Evolutionary conservation across 2,888 invertebrate genomes (phyloP).

Genomic region (Lacanobia oleracea): DNA sequence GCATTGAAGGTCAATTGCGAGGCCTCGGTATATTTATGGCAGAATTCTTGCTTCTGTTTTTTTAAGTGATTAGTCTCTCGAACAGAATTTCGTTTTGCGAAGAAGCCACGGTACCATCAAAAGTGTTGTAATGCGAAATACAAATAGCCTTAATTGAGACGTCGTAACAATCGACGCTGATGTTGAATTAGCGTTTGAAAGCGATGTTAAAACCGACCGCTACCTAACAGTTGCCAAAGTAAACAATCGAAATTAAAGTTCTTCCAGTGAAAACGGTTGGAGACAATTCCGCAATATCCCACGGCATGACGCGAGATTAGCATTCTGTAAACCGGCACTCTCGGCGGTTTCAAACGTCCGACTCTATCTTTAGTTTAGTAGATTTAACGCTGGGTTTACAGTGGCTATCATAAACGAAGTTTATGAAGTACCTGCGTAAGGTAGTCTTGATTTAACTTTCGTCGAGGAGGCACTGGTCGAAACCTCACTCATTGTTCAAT

Average conservation of each 20-base stretch:
- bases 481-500: constrained; percentile 36
- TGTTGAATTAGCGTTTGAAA: constrained; percentile 68
- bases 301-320: constrained; percentile 67
- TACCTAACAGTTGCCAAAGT: constrained; percentile 68
- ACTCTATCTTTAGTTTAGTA: constrained; percentile 47
- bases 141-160: constrained; percentile 74
- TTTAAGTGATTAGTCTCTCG: constrained; percentile 28
- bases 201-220: constrained; percentile 62
- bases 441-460: constrained; percentile 38
- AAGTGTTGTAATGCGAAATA: constrained; percentile 62
- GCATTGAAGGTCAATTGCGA: constrained; percentile 38
- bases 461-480: constrained; percentile 15
- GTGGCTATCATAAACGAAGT: constrained; percentile 25
- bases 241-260: constrained; percentile 75
- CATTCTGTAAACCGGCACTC: constrained; percentile 67
- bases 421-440: constrained; percentile 34
- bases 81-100: constrained; percentile 19
- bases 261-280: constrained; percentile 62
- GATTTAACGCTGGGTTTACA: constrained; percentile 37
- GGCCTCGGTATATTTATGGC: constrained; percentile 27
- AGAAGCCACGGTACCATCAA: constrained; percentile 47
- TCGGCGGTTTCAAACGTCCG: constrained; percentile 54
- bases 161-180: constrained; percentile 66
- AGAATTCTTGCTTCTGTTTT: constrained; percentile 12
- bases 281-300: constrained; percentile 69